Evolutionary conservation across 2,888 invertebrate genomes (phyloP).

Genomic region (Masnerella sp.): DNA sequence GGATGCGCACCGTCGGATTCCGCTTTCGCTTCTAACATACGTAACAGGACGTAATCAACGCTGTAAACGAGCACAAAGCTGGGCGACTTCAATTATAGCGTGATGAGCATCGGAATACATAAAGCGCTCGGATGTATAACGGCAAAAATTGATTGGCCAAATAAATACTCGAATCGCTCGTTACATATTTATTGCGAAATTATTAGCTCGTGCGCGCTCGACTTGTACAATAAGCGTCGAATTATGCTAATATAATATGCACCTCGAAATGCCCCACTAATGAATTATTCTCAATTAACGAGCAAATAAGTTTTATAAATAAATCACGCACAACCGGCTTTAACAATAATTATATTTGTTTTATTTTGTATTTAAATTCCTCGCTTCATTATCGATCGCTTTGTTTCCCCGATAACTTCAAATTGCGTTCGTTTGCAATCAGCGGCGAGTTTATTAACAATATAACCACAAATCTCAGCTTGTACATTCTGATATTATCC

Average conservation of each 20-base stretch:
- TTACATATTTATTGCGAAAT: conserved; percentile 11
- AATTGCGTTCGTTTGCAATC: no score
- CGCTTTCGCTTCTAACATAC: conserved; percentile 54
- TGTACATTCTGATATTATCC: no score
- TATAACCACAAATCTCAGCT: no score
- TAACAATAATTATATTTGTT: no score
- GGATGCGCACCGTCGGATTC: no score
- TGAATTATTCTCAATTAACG: conserved; percentile 12
- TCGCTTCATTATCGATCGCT: no score
- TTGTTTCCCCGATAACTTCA: no score
- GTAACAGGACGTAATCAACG: conserved; percentile 63
- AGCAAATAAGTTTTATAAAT: conserved; percentile 20
- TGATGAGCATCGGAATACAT: conserved; percentile 35
- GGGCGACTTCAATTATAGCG: conserved; percentile 62
- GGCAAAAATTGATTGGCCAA: conserved; percentile 12
- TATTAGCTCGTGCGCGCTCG: conserved; percentile 10
- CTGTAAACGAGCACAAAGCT: conserved; percentile 57
- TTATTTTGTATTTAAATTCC: no score
- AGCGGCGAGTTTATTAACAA: no score
- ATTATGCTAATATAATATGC: conserved; percentile 32
- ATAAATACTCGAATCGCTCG: not conserved
- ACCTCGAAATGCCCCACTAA: conserved; percentile 1
- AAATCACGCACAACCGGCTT: not conserved
- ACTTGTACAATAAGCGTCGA: conserved; percentile 15
- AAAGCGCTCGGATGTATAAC: conserved; percentile 9